Evolutionary conservation across 1,140 invertebrate genomes (phyloP), one percentile per base, ranked within the genome.

Genomic region (Conus betulinus): DNA sequence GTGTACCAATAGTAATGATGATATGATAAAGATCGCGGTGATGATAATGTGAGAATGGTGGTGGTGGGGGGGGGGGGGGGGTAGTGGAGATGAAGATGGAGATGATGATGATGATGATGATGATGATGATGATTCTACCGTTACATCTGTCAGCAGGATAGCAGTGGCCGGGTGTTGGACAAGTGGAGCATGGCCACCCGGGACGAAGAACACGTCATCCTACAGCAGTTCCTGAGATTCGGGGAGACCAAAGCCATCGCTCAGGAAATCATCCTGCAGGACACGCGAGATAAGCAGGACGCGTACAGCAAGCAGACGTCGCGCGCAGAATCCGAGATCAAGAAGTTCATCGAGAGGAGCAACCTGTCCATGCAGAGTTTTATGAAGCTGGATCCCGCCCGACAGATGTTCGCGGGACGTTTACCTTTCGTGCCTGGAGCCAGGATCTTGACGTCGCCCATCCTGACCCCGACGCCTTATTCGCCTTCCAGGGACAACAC

Each of bases 191-290:
- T 98, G 94, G 97, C 97, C 93, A 97, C 97, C 91, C 96, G 97
- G 93, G 97, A 98, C 94, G 97, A 98, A 96, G 98, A 98, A 95
- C 97, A 97, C 92, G 96, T 98, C 92, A 97, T 98, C 84, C 96
- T 98, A 82, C 97, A 98, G 95, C 97, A 98, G 96, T 98, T 98
- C 96, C 96, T 98, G 86, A 96, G 97, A 91, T 98, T 98, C 95
- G 97, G 97, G 86, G 97, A 98, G 95, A 98, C 97, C 88, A 96
- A 97, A 95, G 97, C 97, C 84, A 97, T 98, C 93, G 97, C 97
- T 90, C 97, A 97, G 94, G 97, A 97, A 93, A 96, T 98, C 91
- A 96, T 98, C 92, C 95, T 97, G 90, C 97, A 97, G 93, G 97
- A 96, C 86, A 94, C 93, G 15, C 94, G 92, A 87, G 94, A 95